Conservation (phyloP, 2,797 vertebrate genomes). For the Pipistrellus pipistrellus region DNA sequence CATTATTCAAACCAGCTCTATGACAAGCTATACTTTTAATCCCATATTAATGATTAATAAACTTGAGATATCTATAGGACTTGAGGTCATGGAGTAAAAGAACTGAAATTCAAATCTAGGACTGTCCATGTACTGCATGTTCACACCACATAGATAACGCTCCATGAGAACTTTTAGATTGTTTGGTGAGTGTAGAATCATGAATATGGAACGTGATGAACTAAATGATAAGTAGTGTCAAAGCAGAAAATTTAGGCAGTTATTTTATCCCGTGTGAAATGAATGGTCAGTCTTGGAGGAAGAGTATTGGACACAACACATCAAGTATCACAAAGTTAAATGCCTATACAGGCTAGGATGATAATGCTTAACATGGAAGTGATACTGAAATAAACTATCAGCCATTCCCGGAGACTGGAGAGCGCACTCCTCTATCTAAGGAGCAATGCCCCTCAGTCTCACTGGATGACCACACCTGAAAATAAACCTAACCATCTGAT, state of each 20-base stretch:
- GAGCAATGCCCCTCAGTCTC: background rate
- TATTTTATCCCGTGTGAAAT: background rate
- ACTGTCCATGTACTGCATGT: no score
- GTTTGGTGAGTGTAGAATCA: background rate
- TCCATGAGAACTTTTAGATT: background rate
- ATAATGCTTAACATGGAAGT: background rate
- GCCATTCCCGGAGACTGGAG: background rate
- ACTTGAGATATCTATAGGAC: background rate
- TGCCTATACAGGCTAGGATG: background rate
- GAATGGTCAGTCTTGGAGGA: background rate
- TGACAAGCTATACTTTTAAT: background rate
- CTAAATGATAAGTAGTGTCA: background rate
- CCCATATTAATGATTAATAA: background rate
- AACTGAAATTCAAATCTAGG: background rate
- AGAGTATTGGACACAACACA: background rate
- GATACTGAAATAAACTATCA: background rate
- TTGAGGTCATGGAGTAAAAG: background rate
- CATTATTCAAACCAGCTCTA: background rate
- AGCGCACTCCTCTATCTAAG: fast-evolving
- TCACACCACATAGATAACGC: background rate
- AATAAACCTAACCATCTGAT: background rate
- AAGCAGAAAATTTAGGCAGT: background rate
- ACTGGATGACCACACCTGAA: background rate
- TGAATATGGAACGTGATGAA: background rate
- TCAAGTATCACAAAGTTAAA: background rate